Evolutionary conservation across 2,888 invertebrate species (phyloP).

Genomic region (Griposia aprilina): DNA sequence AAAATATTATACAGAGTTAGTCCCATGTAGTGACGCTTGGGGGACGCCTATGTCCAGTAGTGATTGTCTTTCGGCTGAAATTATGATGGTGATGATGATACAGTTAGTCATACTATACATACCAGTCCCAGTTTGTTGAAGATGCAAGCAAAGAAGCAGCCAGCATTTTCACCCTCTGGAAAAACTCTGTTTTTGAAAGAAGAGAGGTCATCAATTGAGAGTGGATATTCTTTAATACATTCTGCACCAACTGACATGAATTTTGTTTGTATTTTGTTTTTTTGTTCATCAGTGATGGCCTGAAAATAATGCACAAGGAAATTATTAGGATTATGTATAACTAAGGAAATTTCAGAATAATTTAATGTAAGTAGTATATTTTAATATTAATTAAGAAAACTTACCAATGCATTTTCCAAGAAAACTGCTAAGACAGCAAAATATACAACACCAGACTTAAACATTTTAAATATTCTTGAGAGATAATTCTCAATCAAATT

Average conservation of each 20-base stretch:
- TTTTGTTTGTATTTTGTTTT: constrained; percentile 71
- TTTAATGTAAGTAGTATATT: too few relatives aligned
- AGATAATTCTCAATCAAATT: constrained; percentile 20
- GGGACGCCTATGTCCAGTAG: neutral
- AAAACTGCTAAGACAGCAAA: constrained; percentile 18
- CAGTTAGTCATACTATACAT: constrained; percentile 58
- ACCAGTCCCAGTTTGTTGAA: constrained; percentile 78
- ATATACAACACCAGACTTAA: constrained; percentile 21
- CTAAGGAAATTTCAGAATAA: neutral
- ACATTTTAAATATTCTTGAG: constrained; percentile 44
- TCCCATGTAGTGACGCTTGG: neutral
- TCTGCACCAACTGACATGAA: constrained; percentile 73
- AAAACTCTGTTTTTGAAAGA: constrained; percentile 72
- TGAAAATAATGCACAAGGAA: constrained; percentile 30
- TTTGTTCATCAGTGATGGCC: constrained; percentile 72
- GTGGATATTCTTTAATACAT: constrained; percentile 73
- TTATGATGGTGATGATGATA: neutral
- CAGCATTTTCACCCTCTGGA: constrained; percentile 73
- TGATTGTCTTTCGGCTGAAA: neutral
- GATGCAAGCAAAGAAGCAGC: constrained; percentile 80
- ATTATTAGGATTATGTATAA: neutral
- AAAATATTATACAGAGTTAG: neutral
- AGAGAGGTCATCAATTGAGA: constrained; percentile 75
- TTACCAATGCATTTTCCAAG: constrained; percentile 41
- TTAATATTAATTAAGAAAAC: neutral